A percentile compares a stretch with the other conserved stretches of the same genome.
phyloP scores from a whole-genome alignment of 2,113 vertebrate genomes.

The Syngnathus typhle region DNA sequence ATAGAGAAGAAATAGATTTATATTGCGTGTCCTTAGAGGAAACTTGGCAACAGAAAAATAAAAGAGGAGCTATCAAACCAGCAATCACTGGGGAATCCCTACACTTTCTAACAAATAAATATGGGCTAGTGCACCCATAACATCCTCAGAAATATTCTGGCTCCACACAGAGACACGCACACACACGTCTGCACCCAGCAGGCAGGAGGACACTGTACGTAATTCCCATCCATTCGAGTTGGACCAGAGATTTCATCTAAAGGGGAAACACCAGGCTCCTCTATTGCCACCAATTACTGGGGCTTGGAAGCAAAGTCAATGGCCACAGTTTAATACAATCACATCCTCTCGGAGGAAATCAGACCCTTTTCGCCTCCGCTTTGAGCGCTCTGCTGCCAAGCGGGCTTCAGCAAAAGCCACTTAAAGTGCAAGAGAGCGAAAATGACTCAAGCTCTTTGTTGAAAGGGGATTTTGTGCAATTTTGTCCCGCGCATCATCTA shows the following conservation, averaged over 20 bases:
- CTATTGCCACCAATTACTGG: constrained; percentile 58
- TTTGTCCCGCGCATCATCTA: constrained; percentile 10
- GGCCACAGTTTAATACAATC: constrained; percentile 42
- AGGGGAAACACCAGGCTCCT: constrained; percentile 50
- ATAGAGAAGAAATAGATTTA: constrained; percentile 10
- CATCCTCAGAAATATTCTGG: constrained; percentile 14
- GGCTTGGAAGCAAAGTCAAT: constrained; percentile 47
- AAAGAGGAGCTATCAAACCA: constrained; percentile 46
- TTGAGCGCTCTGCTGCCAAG: constrained; percentile 16
- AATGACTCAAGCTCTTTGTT: constrained; percentile 26
- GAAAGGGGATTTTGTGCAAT: constrained; percentile 27
- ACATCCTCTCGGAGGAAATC: constrained; percentile 51
- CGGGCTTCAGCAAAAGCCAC: constrained; percentile 33
- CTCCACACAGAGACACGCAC: constrained; percentile 13
- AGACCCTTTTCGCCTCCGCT: constrained; percentile 30
- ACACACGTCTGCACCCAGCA: constrained; percentile 3
- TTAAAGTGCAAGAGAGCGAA: constrained; percentile 46
- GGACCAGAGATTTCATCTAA: constrained; percentile 49
- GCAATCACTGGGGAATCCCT: constrained; percentile 51
- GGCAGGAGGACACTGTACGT: background rate
- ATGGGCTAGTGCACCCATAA: constrained; percentile 35
- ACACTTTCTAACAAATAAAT: constrained; percentile 55
- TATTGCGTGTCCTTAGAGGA: constrained; percentile 35
- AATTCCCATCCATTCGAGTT: constrained; percentile 15
- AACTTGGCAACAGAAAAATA: constrained; percentile 41